Evolutionary conservation across 2,888 invertebrate genomes (phyloP), one percentile per base, ranked within the genome.

Genomic region (Rugalucina vietnamica): DNA sequence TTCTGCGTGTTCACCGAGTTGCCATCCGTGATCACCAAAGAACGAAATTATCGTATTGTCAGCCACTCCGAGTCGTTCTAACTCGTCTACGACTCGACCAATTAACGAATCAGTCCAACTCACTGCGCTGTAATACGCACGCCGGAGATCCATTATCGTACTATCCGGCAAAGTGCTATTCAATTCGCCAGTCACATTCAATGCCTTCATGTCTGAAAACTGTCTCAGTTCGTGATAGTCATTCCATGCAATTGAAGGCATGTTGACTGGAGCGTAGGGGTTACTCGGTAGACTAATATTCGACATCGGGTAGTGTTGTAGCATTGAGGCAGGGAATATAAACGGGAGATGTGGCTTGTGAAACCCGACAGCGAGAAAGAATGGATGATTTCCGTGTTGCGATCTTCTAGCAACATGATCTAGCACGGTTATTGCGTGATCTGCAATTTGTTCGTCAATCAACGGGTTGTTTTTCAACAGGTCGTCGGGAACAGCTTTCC

Each of bases 311-410:
- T 91, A 90, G 95, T 95, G 95, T 97, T 97, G 95, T 88, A 97
- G 95, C 95, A 97, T 98, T 93, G 96, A 95, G 86, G 95, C 93
- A 0, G 98, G 98, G 95, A 97, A 97, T 91, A 97, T 98, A 21
- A 98, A 96, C n/a, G 98, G 98, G 90, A 98, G 97, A 91, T 98
- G 98, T 0, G 98, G 98, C 92, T 98, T 98, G 93, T 98, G 97
- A 93, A 97, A 97, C 0, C 98, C 98, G 90, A 98, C 96, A 1
- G 97, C 97, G 54, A 98, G 94, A 89, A 98, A 97, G 93, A 96
- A 97, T 8, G 97, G 97, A 79, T 95, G 94, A 27, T 92, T 90
- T n/a, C 80, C 85, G 2, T 70, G 37, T 8, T 29, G 89, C 10
- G 81, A 79, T 21, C 4, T 24, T 21, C 3, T 3, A n/a, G 57